Base-by-base conservation (phyloP, 2,113 vertebrate genomes). In the Strix uralensis region DNA sequence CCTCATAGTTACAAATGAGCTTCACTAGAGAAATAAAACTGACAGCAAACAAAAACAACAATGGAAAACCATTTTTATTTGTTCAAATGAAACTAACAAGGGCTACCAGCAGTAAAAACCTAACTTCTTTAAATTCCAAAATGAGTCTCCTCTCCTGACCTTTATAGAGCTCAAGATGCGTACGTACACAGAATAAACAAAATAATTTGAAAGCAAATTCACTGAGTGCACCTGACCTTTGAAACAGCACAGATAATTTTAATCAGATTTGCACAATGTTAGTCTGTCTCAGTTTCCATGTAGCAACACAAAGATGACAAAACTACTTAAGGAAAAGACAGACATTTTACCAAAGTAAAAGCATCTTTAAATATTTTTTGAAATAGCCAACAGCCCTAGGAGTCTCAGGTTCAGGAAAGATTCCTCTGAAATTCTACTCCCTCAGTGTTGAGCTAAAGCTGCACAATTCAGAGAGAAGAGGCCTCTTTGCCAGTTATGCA, bases 201-300 rank as follows among this genome's bases (percentile, higher is more conserved):
- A 98, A 98, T 98, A 97, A 98, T 98, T 98, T 98, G 96, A 97
- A 98, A 98, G 98, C 90, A 98, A 98, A 98, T 97, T 98, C 86
- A 92, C 95, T 92, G 97, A 97, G 79, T 91, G 91, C 21, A 51
- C 92, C 97, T 98, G 98, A 98, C 98, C 98, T 98, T 98, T 98
- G 96, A 97, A 98, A 96, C 71, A 83, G 95, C 97, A 91, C 95
- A 97, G 97, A 97, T 97, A 92, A 98, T 97, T 98, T 98, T 97
- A 98, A 98, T 98, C 97, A 97, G 98, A 98, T 98, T 97, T 98
- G 95, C 97, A 97, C 96, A 96, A 83, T 61, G 94, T 97, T 97
- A 96, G 97, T 96, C 97, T 97, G 92, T 78, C 89, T 88, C 88
- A 88, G 81, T 83, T 92, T 97, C 95, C 90, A 88, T 86, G 71